Conservation (phyloP, 2,888 invertebrate genomes). For the Platynereis dumerilii region DNA sequence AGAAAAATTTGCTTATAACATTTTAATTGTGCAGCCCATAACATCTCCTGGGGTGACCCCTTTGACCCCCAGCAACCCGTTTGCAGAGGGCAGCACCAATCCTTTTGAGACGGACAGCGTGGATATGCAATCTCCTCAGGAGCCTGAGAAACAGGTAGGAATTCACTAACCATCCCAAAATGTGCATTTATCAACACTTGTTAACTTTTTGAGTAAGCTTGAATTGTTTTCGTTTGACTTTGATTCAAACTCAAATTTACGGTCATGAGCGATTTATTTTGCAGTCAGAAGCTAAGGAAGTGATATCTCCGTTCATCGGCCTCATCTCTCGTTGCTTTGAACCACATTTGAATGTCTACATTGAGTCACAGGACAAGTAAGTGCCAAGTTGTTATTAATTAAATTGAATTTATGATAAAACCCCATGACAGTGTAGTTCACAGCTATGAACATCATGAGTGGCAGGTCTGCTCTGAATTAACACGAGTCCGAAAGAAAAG, state of each 20-base stretch:
- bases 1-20: neutral
- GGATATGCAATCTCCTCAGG: conserved; percentile 9
- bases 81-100: conserved; percentile 51
- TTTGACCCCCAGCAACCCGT: conserved; percentile 43
- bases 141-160: conserved; percentile 25
- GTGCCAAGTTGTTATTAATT: conserved; percentile 20
- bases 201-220: no score
- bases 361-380: conserved; percentile 86
- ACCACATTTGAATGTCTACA: conserved; percentile 91
- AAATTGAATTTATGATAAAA: neutral
- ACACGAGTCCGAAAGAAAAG: no score
- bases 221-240: no score
- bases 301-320: conserved; percentile 72
- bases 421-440: no score
- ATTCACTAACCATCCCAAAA: neutral
- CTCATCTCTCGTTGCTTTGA: conserved; percentile 93
- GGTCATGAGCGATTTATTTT: no score
- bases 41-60: conserved; percentile 34
- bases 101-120: conserved; percentile 57
- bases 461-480: no score
- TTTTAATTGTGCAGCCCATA: conserved; percentile 14
- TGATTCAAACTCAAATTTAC: no score
- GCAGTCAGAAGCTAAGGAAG: conserved; percentile 25
- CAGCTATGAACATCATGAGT: no score
- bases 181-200: no score